Base-by-base conservation (phyloP, 2,888 invertebrate genomes). In the Arenicola marina region DNA sequence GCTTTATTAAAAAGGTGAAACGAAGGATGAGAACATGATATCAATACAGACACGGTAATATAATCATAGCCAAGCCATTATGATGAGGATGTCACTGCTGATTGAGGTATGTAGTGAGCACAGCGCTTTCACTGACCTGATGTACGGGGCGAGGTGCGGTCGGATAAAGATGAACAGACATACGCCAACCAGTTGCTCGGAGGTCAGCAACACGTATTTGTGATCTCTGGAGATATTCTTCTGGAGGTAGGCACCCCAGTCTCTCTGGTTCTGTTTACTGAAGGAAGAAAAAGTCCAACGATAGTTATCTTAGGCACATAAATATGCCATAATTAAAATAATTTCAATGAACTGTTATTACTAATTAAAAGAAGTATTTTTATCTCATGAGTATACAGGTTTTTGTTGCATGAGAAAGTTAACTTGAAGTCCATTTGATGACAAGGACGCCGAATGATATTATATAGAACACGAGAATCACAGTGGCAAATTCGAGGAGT, bases 181-280 rank as follows among this genome's bases (percentile, higher is more conserved):
- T 21, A 99, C 98, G 1, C 99, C 99, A 44, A 99, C 98, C 63
- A 98, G 84, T 81, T 99, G 98, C 69, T 95, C 93, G 82, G 93
- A 93, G 2, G 95, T 95, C 11, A 98, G 87, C 61, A 96, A 85
- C 29, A 94, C 91, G 80, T 97, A 98, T 57, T 91, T 90, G 66
- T 89, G 87, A 85, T 95, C 93, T 69, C 95, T 87, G 26, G 91
- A 92, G 66, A 98, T 86, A 29, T 93, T 91, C 84, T 95, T 95
- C 80, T 95, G 92, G 66, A 99, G 86, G 84, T 97, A 96, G 74
- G 92, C 92, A 68, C 94, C 93, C 98, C 99, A 99, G 60, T 91
- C 89, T 84, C 90, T 91, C 58, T 95, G 94, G 86, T 96, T 95
- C 75, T 93, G 93, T 51, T 91, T 90, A 82, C 93, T 92, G 75